phyloP scores from a whole-genome alignment of 2,888 invertebrate species.

The Idaea aversata region DNA sequence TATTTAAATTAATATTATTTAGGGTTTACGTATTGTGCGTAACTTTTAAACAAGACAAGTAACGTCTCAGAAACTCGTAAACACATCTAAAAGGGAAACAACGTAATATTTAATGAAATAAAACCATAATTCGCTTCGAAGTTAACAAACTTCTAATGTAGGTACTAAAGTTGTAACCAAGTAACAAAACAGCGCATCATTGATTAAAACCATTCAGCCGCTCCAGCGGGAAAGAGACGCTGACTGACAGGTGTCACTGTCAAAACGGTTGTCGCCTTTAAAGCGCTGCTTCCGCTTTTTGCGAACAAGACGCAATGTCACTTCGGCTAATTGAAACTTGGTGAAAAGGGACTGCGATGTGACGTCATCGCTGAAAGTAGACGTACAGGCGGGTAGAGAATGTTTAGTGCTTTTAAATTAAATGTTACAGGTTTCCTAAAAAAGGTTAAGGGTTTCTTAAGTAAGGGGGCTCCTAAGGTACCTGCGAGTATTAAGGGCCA shows the following conservation, averaged over 20 bases:
- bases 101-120: background rate
- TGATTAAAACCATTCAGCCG: background rate
- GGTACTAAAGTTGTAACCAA: background rate
- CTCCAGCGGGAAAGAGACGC: background rate
- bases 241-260: slow-evolving; percentile 3
- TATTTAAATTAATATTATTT: no score
- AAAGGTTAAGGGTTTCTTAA: no score
- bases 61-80: background rate
- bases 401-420: background rate
- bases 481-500: no score
- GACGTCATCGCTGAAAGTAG: slow-evolving; percentile 18
- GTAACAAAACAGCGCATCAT: background rate
- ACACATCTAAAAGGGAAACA: background rate
- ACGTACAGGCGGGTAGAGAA: background rate
- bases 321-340: slow-evolving; percentile 28
- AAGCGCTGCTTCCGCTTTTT: slow-evolving; percentile 14
- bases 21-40: no score
- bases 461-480: no score
- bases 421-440: no score
- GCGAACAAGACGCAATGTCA: slow-evolving; percentile 24
- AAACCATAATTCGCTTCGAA: background rate
- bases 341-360: slow-evolving; percentile 17
- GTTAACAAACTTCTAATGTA: background rate
- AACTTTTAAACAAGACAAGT: background rate
- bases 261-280: slow-evolving; percentile 13